Evolutionary conservation across 2,888 invertebrate species (phyloP).

Genomic region (Mythimna ferrago): DNA sequence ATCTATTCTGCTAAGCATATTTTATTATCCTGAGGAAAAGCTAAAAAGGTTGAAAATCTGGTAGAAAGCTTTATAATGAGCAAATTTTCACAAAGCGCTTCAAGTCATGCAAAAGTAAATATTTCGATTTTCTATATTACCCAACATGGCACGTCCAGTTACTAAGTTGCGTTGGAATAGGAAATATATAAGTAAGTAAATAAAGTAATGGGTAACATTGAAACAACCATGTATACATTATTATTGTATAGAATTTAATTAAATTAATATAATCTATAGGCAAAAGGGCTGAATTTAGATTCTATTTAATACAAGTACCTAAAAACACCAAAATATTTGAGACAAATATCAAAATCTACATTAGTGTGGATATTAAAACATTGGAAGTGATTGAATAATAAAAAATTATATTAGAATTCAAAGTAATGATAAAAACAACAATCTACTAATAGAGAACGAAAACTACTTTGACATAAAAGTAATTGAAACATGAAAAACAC

Average conservation of each 20-base stretch:
- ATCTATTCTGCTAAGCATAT: slow-evolving; percentile 37
- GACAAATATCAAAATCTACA: neutral
- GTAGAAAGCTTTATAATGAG: slow-evolving; percentile 29
- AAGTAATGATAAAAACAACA: neutral
- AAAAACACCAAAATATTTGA: neutral
- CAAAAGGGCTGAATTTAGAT: neutral
- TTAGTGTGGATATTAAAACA: neutral
- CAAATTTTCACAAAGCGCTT: slow-evolving; percentile 41
- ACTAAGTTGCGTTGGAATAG: slow-evolving; percentile 77
- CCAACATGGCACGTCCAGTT: slow-evolving; percentile 84
- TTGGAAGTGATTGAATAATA: neutral
- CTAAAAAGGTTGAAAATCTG: neutral
- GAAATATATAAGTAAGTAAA: slow-evolving; percentile 51
- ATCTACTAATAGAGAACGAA: slow-evolving; percentile 1
- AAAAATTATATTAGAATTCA: neutral
- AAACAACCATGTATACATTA: slow-evolving; percentile 19
- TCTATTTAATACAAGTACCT: neutral
- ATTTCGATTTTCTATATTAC: slow-evolving; percentile 70
- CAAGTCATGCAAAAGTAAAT: slow-evolving; percentile 47
- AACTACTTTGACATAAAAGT: neutral
- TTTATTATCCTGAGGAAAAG: slow-evolving; percentile 26
- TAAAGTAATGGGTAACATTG: slow-evolving; percentile 43
- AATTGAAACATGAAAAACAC: neutral
- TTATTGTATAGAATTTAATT: neutral
- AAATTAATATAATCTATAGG: neutral